Percentiles rank a stretch among this genome's conserved stretches.
Evolutionary conservation across 2,888 invertebrate genomes (phyloP).

Genomic region (Nineta flava): DNA sequence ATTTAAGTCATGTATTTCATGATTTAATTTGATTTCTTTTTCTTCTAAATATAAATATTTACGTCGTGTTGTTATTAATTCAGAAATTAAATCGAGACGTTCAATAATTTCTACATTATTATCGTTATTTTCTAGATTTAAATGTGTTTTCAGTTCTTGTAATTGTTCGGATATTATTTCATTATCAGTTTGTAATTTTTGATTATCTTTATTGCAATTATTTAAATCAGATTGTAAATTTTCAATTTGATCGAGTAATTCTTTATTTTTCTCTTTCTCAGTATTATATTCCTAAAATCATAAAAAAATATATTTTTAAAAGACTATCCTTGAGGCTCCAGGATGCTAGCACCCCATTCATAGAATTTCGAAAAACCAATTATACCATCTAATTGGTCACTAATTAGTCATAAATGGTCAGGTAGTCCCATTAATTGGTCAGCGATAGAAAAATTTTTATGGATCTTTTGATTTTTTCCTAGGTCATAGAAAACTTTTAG

Average conservation of each 20-base stretch:
- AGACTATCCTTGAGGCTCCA: too few species aligned
- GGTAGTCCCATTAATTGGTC: too few species aligned
- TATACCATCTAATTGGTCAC: too few species aligned
- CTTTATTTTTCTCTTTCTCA: slow-evolving; percentile 13
- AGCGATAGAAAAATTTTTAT: too few species aligned
- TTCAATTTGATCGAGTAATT: slow-evolving; percentile 15
- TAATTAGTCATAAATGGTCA: too few species aligned
- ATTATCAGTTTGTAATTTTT: slow-evolving; percentile 23
- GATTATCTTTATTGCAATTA: slow-evolving; percentile 27
- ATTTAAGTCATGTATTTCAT: slow-evolving; percentile 23
- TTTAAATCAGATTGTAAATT: slow-evolving; percentile 13
- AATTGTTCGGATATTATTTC: slow-evolving; percentile 31
- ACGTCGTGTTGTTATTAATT: slow-evolving; percentile 16
- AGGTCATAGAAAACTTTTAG: too few species aligned
- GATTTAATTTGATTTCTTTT: slow-evolving; percentile 16
- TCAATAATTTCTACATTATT: slow-evolving; percentile 31
- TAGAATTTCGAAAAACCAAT: too few species aligned
- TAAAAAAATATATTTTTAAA: background rate
- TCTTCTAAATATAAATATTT: slow-evolving; percentile 22
- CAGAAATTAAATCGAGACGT: slow-evolving; percentile 19
- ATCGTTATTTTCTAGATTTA: slow-evolving; percentile 27
- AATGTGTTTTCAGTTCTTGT: slow-evolving; percentile 28
- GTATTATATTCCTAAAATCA: slow-evolving; percentile 12
- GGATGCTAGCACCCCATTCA: too few species aligned
- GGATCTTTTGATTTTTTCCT: too few species aligned